Evolutionary conservation across 37 sponge, comb jelly and placozoan species (phyloP), one percentile per base, ranked within the genome.

Genomic region (Aphrocallistes beatrix): DNA sequence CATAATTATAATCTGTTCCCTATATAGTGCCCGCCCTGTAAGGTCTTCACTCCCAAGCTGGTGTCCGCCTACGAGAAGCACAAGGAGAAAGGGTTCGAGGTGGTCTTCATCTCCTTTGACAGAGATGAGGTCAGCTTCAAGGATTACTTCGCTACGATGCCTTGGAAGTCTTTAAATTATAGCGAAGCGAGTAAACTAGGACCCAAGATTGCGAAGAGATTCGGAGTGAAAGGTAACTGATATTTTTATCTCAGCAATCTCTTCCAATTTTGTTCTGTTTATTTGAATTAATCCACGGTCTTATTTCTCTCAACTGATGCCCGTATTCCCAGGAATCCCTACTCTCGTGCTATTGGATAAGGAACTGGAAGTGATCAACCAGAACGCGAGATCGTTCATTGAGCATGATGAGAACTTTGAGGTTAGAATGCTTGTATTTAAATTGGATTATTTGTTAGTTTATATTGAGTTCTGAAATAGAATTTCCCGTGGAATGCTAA

Each of bases 1-100:
- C n/a, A n/a, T 13, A 21, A 47, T 21, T 47, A 47, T 47, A 47
- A 60, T 60, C n/a, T n/a, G n/a, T n/a, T n/a, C n/a, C n/a, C n/a
- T 38, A 1, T 86, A 19, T 50, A 94, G 98, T 97, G 98, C 90
- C 93, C 92, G 0, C 98, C 98, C 0, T 97, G 98, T 38, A 51
- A 92, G 36, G 38, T 48, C 16, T 97, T 97, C 84, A 94, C 98
- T 0, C 95, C 98, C 23, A 83, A 90, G 36, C 89, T 97, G 0
- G 83, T 90, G n/a, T 47, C 87, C 39, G 82, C 90, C 25, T 97
- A 94, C 86, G 88, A 92, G 0, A 89, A 87, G 36, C 50, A 90
- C 38, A 89, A 92, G 37, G 84, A 87, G 0, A 60, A 42, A 28
- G 90, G 88, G 0, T 94, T 97, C 86, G 98, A 97, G 47, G 88